Conservation (phyloP, 1,140 invertebrate species). For the Apis florea region DNA sequence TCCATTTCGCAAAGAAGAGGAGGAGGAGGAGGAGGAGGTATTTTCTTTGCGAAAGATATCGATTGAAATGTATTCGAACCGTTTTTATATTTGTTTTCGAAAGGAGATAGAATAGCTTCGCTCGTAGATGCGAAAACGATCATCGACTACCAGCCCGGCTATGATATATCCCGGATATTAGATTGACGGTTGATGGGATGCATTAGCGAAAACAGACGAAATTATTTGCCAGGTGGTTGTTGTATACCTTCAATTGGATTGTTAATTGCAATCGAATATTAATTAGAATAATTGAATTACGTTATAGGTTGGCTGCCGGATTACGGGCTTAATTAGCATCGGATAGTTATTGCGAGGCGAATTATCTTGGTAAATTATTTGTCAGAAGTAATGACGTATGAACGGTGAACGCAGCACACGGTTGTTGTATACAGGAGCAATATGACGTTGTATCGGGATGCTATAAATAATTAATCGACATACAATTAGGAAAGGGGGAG, state of each 20-base stretch:
- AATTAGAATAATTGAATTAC: constrained; percentile 50
- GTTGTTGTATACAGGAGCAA: neutral
- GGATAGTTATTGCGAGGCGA: constrained; percentile 41
- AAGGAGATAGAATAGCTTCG: neutral
- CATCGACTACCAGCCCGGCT: too few relatives aligned
- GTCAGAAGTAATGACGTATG: constrained; percentile 44
- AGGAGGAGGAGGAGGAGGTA: too few relatives aligned
- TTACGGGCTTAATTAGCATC: constrained; percentile 45
- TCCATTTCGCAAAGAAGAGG: too few relatives aligned
- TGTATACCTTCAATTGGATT: constrained; percentile 44
- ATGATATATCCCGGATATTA: neutral
- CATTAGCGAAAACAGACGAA: constrained; percentile 29
- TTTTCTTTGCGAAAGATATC: too few relatives aligned
- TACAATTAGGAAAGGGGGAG: neutral
- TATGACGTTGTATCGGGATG: neutral
- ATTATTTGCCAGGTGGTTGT: constrained; percentile 23
- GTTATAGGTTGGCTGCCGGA: constrained; percentile 19
- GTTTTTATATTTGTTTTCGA: neutral
- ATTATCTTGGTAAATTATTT: constrained; percentile 51
- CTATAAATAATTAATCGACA: constrained; percentile 10
- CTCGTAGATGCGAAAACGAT: neutral
- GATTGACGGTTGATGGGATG: neutral
- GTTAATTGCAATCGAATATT: constrained; percentile 51
- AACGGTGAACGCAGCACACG: neutral
- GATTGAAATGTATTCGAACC: too few relatives aligned